Evolutionary conservation across 2,888 invertebrate species (phyloP), one percentile per base, ranked within the genome.

Genomic region (Mesorhabditis spiculigera): DNA sequence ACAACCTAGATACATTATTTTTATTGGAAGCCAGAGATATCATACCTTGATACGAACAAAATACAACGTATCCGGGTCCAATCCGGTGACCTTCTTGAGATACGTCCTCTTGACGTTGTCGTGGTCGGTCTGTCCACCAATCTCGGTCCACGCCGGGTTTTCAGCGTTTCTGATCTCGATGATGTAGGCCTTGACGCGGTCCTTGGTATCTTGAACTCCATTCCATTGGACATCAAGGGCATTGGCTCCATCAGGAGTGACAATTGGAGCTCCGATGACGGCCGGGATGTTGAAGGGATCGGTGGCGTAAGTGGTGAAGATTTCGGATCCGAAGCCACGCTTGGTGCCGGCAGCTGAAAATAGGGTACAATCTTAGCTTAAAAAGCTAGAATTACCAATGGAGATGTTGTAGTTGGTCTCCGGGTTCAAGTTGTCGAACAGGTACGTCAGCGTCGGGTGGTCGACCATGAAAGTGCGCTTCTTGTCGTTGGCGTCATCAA

Each of bases 31-130:
- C 10, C 4, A 65, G 66, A 65, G 10, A 43, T 13, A 2, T 43
- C 13, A 13, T 41, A 65, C 69, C 73, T 76, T 81, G 76, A 87
- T 88, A 82, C 87, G 84, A 13, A 88, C 85, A 68, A 86, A 83
- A 76, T 88, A 88, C 66, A 85, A 85, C 4, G 87, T 87, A 76
- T 86, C 86, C 5, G 88, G 84, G 63, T 86, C 83, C 43, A 88
- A 82, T 8, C 85, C 84, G 5, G 85, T 82, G 43, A 88, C 74
- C 50, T 86, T 86, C 77, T 86, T 79, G 70, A 75, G 71, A 75
- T 86, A 86, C 41, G 72, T 75, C 13, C 77, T 73, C 73, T 82
- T 85, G n/a, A 78, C 78, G 28, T 76, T 65, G 50, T 84, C 84
- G 75, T 86, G 85, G 6, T 74, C 73, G 4, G 80, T 78, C 6